Conservation (phyloP, 1,140 invertebrate species). For the Rhagoletis pomonella region DNA sequence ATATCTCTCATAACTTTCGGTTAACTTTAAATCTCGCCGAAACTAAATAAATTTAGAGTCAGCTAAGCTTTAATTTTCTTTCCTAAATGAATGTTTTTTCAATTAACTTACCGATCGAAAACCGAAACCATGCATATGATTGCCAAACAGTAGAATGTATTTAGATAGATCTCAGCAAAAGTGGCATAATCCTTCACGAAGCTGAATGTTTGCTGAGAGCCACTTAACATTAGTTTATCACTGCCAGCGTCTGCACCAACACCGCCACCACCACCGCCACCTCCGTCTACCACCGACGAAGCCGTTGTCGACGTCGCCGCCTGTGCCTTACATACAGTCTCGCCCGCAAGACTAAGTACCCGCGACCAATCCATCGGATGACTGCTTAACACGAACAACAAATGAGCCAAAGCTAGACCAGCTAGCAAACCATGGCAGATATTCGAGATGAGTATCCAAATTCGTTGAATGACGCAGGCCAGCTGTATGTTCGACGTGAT, state of each 20-base stretch:
- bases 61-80: no score
- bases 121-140: constrained; percentile 72
- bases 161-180: constrained; percentile 71
- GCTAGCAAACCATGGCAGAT: constrained; percentile 73
- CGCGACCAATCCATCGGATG: constrained; percentile 72
- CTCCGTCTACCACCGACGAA: constrained; percentile 49
- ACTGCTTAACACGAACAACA: constrained; percentile 71
- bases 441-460: constrained; percentile 73
- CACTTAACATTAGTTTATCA: not conserved
- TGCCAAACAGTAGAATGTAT: constrained; percentile 73
- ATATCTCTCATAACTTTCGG: no score
- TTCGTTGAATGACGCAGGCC: constrained; percentile 72
- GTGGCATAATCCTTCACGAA: constrained; percentile 65
- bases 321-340: constrained; percentile 60
- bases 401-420: constrained; percentile 72
- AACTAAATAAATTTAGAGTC: no score
- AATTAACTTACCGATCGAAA: constrained; percentile 71
- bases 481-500: constrained; percentile 70
- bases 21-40: no score
- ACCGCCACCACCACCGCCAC: not conserved
- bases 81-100: no score
- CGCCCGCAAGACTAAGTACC: constrained; percentile 65
- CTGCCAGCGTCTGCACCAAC: not conserved
- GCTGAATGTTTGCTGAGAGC: constrained; percentile 9
- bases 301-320: constrained; percentile 53